These are phyloP conservation scores for Bovichtus diacanthus DNA, from an alignment of 2,797 vertebrate genomes.

Conservation along the genomic window DNA sequence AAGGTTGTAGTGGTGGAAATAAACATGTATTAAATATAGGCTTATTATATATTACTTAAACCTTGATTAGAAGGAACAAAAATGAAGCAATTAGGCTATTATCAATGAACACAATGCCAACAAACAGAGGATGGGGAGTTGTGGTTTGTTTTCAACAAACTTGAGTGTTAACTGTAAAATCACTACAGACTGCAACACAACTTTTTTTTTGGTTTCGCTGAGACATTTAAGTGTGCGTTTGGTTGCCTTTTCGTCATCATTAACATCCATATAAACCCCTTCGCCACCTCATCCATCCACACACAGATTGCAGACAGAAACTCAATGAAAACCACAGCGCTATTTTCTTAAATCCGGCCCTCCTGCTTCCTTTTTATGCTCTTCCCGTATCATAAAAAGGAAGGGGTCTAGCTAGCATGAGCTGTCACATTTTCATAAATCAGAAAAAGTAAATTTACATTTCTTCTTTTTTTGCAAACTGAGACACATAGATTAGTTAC, in stretches of 20 bases:
- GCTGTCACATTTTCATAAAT: neutral
- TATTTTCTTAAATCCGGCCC: neutral
- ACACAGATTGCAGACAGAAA: neutral
- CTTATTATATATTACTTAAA: no score
- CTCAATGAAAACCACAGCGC: neutral
- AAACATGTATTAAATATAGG: neutral
- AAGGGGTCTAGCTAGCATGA: neutral
- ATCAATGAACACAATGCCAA: no score
- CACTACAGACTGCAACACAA: neutral
- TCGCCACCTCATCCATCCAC: neutral
- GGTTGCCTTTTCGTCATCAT: neutral
- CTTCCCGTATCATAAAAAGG: neutral
- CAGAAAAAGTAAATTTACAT: neutral
- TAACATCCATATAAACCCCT: neutral
- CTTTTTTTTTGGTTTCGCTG: neutral
- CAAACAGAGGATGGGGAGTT: neutral
- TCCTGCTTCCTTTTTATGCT: no score
- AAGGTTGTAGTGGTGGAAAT: neutral
- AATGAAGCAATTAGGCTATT: no score
- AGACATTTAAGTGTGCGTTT: neutral
- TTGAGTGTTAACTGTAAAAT: neutral
- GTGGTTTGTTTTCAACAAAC: neutral
- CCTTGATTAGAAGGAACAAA: neutral
- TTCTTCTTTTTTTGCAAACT: constrained; percentile 1
- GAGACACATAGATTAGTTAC: neutral